Evolutionary conservation across 2,888 invertebrate species (phyloP), one percentile per base, ranked within the genome.

Genomic region (Blastobasis adustella): DNA sequence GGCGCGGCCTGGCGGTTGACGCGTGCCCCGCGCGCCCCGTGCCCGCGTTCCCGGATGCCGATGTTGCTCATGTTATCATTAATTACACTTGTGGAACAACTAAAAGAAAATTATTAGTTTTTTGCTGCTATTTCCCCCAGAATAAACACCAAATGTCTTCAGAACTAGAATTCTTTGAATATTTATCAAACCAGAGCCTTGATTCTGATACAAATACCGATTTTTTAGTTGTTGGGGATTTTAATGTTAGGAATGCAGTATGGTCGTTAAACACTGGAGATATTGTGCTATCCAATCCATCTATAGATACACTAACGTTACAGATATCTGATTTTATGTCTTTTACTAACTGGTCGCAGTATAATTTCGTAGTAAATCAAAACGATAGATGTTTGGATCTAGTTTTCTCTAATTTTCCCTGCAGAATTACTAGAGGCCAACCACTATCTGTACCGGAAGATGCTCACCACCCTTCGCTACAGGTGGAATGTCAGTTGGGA

Each of bases 91-190:
- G 36, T 7, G 47, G 2, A 9, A 9, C 3, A 45, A n/a, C 10
- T n/a, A 39, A 45, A 6, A 6, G 40, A 4, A 4, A 43, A 38
- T 10, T 5, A 5, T 1, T 50, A 5, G 23, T 23, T 23, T 50
- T 47, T 43, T 50, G 50, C 47, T 50, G 46, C n/a, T 50, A 47
- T 40, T 50, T 50, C 38, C 50, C 50, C 0, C 47, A 43, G 4
- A 37, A n/a, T 39, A 10, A 37, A 5, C 6, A 37, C 23, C 42
- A 37, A 10, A 10, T 40, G 4, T 41, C 10, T 4, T 6, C 42
- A 10, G 39, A 47, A 38, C 36, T 43, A 5, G 4, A 10, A 38
- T 50, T 41, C 6, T 43, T 43, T 38, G 50, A 50, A 5, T 50
- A 43, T 38, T 10, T 50, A 6, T 46, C 50, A 8, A 47, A 50